Conservation (phyloP, 2,888 invertebrate species). For the Dryadula phaetusa region DNA sequence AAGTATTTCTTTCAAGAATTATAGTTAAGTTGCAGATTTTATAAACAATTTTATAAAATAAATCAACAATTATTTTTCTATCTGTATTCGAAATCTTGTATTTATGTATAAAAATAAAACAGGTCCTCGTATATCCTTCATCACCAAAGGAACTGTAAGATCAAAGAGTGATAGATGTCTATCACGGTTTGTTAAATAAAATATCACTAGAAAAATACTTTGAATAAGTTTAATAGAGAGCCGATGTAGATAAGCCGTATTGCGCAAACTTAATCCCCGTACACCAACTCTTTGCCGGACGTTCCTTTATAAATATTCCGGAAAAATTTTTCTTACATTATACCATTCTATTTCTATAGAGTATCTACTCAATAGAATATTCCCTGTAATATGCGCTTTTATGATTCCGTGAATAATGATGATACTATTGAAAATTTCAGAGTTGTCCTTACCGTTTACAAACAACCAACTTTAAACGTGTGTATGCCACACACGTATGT, state of each 20-base stretch:
- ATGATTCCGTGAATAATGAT: background rate
- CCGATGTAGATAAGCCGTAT: constrained; percentile 67
- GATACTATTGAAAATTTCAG: background rate
- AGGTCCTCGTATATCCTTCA: constrained; percentile 37
- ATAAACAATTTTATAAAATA: background rate
- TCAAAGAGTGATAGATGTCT: constrained; percentile 67
- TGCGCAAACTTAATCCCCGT: constrained; percentile 62
- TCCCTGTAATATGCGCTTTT: background rate
- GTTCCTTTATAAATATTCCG: constrained; percentile 64
- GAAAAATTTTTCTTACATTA: constrained; percentile 48
- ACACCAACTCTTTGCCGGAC: constrained; percentile 72
- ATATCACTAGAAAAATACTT: constrained; percentile 79
- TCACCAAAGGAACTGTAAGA: constrained; percentile 53
- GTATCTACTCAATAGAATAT: background rate
- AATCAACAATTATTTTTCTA: background rate
- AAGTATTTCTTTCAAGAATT: too few relatives aligned
- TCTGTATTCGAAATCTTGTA: background rate
- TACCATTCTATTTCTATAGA: constrained; percentile 25
- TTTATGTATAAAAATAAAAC: constrained; percentile 7
- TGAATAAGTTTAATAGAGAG: constrained; percentile 66
- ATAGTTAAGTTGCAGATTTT: too few relatives aligned
- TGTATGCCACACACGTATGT: too few relatives aligned
- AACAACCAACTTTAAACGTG: too few relatives aligned
- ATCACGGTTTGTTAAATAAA: constrained; percentile 67
- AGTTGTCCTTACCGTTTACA: background rate